phyloP scores from a whole-genome alignment of 1,140 invertebrate species.

The Ctenoplectra terminalis region DNA sequence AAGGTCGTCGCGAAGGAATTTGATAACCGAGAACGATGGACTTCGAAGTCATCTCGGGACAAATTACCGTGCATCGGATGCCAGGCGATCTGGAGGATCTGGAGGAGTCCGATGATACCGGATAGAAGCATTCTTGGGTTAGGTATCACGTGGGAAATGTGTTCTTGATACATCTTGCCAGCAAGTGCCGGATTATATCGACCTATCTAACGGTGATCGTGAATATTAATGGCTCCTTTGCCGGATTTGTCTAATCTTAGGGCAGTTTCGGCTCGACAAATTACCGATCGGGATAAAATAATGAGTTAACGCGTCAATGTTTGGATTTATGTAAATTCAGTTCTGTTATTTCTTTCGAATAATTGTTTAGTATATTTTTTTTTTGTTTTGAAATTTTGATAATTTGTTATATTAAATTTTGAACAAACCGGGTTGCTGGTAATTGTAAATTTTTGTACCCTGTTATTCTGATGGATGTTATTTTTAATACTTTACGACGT shows the following conservation, averaged over 20 bases:
- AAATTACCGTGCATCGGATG: conserved; percentile 62
- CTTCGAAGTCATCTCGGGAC: conserved; percentile 50
- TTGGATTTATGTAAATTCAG: too few species aligned
- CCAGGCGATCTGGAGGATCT: conserved; percentile 51
- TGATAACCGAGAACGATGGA: conserved; percentile 53
- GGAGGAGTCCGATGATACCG: conserved; percentile 39
- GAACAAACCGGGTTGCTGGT: too few species aligned
- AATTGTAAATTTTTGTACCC: too few species aligned
- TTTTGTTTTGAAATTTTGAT: too few species aligned
- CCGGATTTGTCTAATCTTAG: neutral
- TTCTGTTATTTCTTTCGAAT: too few species aligned
- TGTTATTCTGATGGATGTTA: too few species aligned
- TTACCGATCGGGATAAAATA: neutral
- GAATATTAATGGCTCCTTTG: neutral
- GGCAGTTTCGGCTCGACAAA: neutral
- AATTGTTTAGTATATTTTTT: too few species aligned
- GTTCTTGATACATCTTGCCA: conserved; percentile 41
- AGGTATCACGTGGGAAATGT: conserved; percentile 60
- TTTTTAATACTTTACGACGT: conserved; percentile 39
- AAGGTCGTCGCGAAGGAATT: conserved; percentile 41
- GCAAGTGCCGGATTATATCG: conserved; percentile 43
- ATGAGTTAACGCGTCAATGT: too few species aligned
- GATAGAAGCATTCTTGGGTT: conserved; percentile 52
- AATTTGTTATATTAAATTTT: too few species aligned
- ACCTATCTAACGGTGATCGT: conserved; percentile 24